Evolutionary conservation across 2,888 invertebrate genomes (phyloP).

Genomic region (Thymelicus acteon): DNA sequence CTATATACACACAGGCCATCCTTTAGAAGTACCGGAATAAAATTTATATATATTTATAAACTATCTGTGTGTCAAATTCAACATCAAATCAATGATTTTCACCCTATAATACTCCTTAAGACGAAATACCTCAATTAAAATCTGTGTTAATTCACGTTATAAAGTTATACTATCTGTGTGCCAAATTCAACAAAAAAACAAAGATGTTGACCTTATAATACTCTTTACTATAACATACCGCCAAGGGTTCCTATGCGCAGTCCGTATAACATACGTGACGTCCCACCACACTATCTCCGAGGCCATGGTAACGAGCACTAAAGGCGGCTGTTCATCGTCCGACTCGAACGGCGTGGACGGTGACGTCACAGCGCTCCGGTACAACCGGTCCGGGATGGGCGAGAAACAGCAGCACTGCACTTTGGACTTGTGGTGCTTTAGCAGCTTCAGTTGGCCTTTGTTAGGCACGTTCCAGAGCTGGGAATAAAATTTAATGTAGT

Average conservation of each 20-base stretch:
- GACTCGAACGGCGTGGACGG: constrained; percentile 41
- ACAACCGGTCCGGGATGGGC: constrained; percentile 69
- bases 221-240: constrained; percentile 50
- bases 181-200: no score
- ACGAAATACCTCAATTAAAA: no score
- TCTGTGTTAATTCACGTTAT: no score
- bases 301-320: constrained; percentile 83
- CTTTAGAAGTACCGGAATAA: no score
- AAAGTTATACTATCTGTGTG: no score
- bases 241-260: constrained; percentile 54
- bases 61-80: no score
- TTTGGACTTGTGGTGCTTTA: constrained; percentile 81
- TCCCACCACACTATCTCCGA: constrained; percentile 87
- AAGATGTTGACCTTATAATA: no score
- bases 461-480: constrained; percentile 81
- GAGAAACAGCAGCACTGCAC: constrained; percentile 83
- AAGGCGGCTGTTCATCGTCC: constrained; percentile 65
- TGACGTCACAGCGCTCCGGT: constrained; percentile 48
- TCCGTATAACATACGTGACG: constrained; percentile 64
- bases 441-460: constrained; percentile 63
- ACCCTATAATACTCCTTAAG: no score
- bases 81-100: no score
- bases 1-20: no score
- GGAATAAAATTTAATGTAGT: constrained; percentile 6
- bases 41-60: no score